Evolutionary conservation across 53 echinoderm and acorn worm genomes (phyloP), one percentile per base, ranked within the genome.

Genomic region (Arbacia lixula): DNA sequence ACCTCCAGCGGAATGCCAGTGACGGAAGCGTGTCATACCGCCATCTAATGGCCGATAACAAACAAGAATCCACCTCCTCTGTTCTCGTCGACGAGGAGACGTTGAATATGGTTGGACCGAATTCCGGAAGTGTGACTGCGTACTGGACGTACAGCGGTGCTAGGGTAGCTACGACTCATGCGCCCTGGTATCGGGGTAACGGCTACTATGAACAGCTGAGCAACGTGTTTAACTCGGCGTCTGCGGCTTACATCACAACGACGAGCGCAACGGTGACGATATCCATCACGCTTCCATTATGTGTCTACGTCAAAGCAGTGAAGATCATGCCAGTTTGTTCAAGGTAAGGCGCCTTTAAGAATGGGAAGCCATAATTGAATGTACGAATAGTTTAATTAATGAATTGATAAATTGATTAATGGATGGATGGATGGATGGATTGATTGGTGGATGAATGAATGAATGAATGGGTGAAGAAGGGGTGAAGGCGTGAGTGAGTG

Each of bases 1-100:
- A 74, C 71, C 63, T 95, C 17, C 84, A 93, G 46, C 88, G 88
- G 52, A 85, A 86, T 42, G 36, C 82, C 46, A 85, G 84, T 22
- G 53, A 87, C 53, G 68, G 83, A 6, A 54, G 53, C 68, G 11
- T 36, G 12, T 62, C 54, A 53, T 43, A 41, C 10, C 86, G 77
- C 41, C 92, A 92, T 53, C 84, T 95, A 20, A 41, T 92, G 41
- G 80, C 92, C 14, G 92, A 95, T 56, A 95, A 95, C 31, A 60
- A 67, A 38, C 83, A 86, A 21, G 67, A 85, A 17, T 80, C 84
- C 0, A n/a, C 83, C 1, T 83, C 56, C 5, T 84, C 89, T 14
- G 49, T 85, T 10, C 40, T 83, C 53, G 62, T 88, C 5, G 86
- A 75, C 19, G 86, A 92, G 17, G 72, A 92, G 19, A 66, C 71